These are phyloP conservation scores for Microcebus ravelobensis DNA, from an alignment of 2,113 vertebrate genomes.

Conservation along the genomic window DNA sequence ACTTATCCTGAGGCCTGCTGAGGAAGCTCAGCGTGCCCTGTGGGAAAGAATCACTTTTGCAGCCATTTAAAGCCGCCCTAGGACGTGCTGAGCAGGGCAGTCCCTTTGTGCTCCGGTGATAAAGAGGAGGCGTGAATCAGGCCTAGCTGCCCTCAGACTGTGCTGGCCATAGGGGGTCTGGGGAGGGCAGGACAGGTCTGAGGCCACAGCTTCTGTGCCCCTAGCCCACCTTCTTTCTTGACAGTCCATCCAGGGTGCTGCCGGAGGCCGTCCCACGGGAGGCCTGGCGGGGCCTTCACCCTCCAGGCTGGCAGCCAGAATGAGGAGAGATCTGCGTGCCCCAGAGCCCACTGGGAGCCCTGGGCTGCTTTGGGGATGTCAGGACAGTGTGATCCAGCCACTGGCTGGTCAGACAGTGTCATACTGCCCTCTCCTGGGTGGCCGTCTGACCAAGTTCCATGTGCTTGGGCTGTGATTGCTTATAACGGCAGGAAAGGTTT, in stretches of 20 bases:
- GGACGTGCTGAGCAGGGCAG: neutral
- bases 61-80: conserved; percentile 45
- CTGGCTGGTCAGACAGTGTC: accelerated
- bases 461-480: accelerated
- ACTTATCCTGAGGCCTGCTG: neutral
- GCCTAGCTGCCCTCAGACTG: neutral
- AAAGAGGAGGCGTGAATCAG: neutral
- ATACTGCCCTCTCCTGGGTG: conserved; percentile 69
- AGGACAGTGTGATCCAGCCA: accelerated
- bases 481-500: neutral
- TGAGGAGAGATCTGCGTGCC: no score
- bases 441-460: accelerated
- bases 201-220: neutral
- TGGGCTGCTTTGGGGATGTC: neutral
- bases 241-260: accelerated
- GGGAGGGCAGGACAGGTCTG: neutral
- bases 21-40: neutral
- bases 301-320: neutral
- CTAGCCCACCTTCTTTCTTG: neutral
- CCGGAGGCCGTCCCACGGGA: neutral
- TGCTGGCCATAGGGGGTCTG: neutral
- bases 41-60: conserved; percentile 65
- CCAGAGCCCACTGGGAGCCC: neutral
- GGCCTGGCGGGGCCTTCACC: neutral
- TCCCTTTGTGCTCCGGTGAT: neutral